Conservation (phyloP, 2,797 vertebrate genomes). For the Cossypha niveicapilla region DNA sequence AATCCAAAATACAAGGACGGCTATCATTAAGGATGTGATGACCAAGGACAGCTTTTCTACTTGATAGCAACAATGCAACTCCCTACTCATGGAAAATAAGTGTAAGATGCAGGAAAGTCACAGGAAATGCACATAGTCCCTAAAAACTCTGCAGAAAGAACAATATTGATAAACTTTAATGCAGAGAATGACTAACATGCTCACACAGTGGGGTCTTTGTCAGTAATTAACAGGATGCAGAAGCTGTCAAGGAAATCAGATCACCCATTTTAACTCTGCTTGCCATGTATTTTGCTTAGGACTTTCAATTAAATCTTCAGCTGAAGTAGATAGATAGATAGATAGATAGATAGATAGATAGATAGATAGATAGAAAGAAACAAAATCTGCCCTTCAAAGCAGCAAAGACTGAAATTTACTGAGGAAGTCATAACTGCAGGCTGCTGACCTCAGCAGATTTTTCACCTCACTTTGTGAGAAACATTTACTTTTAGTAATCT, state of each 20-base stretch:
- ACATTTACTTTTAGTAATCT: background rate
- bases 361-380: background rate
- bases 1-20: background rate
- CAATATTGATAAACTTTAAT: background rate
- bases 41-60: background rate
- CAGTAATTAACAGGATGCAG: background rate
- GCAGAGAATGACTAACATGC: background rate
- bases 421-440: background rate
- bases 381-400: background rate
- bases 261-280: background rate
- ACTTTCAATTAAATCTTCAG: background rate
- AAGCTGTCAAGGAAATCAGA: background rate
- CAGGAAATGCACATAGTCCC: background rate
- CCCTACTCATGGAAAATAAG: background rate
- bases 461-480: conserved; percentile 1
- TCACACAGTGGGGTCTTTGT: background rate
- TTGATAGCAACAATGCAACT: background rate
- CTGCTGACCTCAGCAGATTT: conserved; percentile 24
- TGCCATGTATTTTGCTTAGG: background rate
- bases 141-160: background rate
- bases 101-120: background rate
- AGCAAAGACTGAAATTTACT: background rate
- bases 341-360: background rate
- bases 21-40: background rate
- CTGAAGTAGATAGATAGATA: background rate